phyloP scores from a whole-genome alignment of 2,888 invertebrate species.

The Melanchra persicariae region DNA sequence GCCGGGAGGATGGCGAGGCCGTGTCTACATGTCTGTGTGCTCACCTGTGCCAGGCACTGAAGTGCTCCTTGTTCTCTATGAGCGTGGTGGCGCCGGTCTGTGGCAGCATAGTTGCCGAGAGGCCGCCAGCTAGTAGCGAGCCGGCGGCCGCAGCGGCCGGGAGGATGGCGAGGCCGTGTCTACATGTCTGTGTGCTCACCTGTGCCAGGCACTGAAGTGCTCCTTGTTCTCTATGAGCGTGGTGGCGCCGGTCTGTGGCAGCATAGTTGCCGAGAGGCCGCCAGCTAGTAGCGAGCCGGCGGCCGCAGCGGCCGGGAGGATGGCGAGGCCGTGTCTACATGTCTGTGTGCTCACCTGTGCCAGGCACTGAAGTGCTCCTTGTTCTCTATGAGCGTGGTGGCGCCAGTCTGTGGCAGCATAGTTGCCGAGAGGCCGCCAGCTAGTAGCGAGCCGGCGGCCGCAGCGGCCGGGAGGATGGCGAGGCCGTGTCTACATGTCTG shows the following conservation, averaged over 20 bases:
- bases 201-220: constrained; percentile 95
- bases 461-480: background rate
- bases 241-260: constrained; percentile 93
- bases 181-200: constrained; percentile 75
- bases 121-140: constrained; percentile 92
- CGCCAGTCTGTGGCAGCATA: constrained; percentile 92
- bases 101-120: constrained; percentile 92
- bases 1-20: constrained; percentile 72
- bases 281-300: constrained; percentile 93
- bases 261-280: constrained; percentile 91
- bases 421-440: constrained; percentile 92
- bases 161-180: constrained; percentile 50
- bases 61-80: constrained; percentile 94
- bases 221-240: constrained; percentile 93
- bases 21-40: background rate
- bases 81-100: constrained; percentile 92
- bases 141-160: constrained; percentile 90
- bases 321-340: no score
- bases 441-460: constrained; percentile 90
- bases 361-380: constrained; percentile 95
- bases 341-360: constrained; percentile 89
- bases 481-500: background rate
- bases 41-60: constrained; percentile 94
- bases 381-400: constrained; percentile 93
- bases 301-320: constrained; percentile 85